A percentile compares a stretch with the other conserved stretches of the same genome.
Evolutionary conservation across 2,113 vertebrate genomes (phyloP).

Genomic region (Heloderma charlesbogerti): DNA sequence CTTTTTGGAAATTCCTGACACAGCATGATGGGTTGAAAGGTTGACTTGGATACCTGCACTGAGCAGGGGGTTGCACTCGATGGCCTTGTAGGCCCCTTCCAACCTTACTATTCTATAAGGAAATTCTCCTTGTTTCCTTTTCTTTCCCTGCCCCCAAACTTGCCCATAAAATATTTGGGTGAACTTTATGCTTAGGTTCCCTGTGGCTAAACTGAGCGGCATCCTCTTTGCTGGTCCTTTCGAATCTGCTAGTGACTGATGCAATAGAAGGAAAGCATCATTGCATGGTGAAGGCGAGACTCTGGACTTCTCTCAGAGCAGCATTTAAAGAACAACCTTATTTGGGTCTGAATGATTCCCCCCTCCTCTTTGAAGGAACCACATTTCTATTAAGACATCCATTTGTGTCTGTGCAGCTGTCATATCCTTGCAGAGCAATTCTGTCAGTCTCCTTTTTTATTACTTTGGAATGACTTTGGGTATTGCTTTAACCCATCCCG

Average conservation of each 20-base stretch:
- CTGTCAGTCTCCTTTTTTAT: not conserved
- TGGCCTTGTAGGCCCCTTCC: too few relatives aligned
- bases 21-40: not conserved
- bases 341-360: not conserved
- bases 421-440: not conserved
- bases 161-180: too few relatives aligned
- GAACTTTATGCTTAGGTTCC: not conserved
- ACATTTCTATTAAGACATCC: not conserved
- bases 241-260: too few relatives aligned
- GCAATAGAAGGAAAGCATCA: not conserved
- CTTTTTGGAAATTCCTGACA: rapidly evolving
- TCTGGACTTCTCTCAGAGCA: not conserved
- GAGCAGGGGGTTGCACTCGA: too few relatives aligned
- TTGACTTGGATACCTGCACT: too few relatives aligned
- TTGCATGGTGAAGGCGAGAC: not conserved
- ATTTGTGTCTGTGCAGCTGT: not conserved
- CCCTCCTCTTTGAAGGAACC: not conserved
- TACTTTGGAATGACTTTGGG: not conserved
- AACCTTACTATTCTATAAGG: too few relatives aligned
- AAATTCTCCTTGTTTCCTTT: not conserved
- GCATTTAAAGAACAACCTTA: not conserved
- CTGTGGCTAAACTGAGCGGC: not conserved
- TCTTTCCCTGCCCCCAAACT: not conserved
- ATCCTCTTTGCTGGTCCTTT: not conserved
- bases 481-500: not conserved